Evolutionary conservation across 1,140 invertebrate species (phyloP).

Genomic region (Drosophila gunungcola): DNA sequence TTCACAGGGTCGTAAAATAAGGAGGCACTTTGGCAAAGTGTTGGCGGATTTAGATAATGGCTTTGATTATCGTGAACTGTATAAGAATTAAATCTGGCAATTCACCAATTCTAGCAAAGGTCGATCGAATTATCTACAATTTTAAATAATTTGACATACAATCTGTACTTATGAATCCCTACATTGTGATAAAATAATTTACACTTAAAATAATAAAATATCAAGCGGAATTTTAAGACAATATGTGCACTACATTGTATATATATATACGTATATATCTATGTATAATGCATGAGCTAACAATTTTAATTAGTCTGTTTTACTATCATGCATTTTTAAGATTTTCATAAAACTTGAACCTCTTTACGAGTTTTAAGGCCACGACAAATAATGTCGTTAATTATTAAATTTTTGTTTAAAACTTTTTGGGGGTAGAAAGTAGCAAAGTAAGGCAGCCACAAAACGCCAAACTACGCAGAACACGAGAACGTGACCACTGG

Average conservation of each 20-base stretch:
- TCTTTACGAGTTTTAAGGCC: background rate
- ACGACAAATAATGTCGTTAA: constrained; percentile 59
- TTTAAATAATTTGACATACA: too few relatives aligned
- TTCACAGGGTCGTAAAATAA: constrained; percentile 5
- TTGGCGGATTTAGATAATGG: constrained; percentile 4
- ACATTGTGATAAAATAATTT: too few relatives aligned
- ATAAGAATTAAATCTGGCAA: too few relatives aligned
- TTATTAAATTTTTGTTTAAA: constrained; percentile 72
- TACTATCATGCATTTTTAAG: background rate
- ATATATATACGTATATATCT: too few relatives aligned
- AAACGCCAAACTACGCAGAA: constrained; percentile 30
- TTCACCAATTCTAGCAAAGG: too few relatives aligned
- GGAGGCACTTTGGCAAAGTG: constrained; percentile 4
- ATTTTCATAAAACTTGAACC: background rate
- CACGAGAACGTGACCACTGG: constrained; percentile 34
- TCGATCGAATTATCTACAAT: too few relatives aligned
- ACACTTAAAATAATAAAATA: too few relatives aligned
- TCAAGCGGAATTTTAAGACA: too few relatives aligned
- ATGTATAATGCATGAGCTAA: too few relatives aligned
- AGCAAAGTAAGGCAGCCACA: constrained; percentile 39
- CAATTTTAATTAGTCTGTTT: too few relatives aligned
- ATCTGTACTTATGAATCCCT: too few relatives aligned
- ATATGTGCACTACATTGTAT: too few relatives aligned
- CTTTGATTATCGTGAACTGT: constrained; percentile 9
- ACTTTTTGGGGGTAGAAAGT: constrained; percentile 52